Percentiles rank a stretch among this genome's conserved stretches.
Conservation (phyloP, 92 coral and sea anemone species). For the Phenganax subtilis region DNA sequence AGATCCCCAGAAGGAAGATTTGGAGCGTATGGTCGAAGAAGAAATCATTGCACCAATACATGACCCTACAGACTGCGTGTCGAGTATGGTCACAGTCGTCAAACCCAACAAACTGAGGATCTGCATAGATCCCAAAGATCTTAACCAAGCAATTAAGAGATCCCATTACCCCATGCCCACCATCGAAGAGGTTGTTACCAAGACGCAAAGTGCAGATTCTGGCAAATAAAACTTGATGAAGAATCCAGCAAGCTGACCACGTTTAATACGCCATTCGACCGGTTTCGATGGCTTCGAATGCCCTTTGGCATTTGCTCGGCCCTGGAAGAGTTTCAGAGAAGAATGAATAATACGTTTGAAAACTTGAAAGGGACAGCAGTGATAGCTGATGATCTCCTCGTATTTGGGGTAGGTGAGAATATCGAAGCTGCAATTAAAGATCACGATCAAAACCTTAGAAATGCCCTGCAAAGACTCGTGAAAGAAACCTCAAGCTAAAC, state of each 20-base stretch:
- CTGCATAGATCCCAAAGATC: too few species aligned
- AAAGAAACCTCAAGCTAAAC: constrained; percentile 38
- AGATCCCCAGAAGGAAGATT: too few species aligned
- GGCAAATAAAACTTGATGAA: constrained; percentile 29
- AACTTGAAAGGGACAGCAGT: constrained; percentile 42
- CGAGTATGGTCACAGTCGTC: too few species aligned
- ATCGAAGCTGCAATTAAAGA: constrained; percentile 32
- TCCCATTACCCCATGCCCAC: too few species aligned
- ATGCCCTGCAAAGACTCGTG: constrained; percentile 35
- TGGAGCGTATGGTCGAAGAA: too few species aligned
- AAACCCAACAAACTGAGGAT: too few species aligned
- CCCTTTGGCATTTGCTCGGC: constrained; percentile 47
- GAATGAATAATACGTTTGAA: constrained; percentile 39
- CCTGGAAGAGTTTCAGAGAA: constrained; percentile 43
- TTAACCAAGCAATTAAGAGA: too few species aligned
- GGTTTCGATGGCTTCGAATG: constrained; percentile 19
- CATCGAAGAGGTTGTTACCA: too few species aligned
- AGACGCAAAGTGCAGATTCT: constrained; percentile 39
- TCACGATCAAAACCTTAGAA: constrained; percentile 39
- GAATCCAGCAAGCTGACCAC: background rate
- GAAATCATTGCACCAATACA: too few species aligned
- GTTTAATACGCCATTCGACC: constrained; percentile 35
- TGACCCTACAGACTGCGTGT: too few species aligned
- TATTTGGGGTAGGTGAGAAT: constrained; percentile 41
- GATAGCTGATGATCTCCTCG: constrained; percentile 43